Evolutionary conservation across 2,113 vertebrate species (phyloP), one percentile per base, ranked within the genome.

Genomic region (Oryzias melastigma): DNA sequence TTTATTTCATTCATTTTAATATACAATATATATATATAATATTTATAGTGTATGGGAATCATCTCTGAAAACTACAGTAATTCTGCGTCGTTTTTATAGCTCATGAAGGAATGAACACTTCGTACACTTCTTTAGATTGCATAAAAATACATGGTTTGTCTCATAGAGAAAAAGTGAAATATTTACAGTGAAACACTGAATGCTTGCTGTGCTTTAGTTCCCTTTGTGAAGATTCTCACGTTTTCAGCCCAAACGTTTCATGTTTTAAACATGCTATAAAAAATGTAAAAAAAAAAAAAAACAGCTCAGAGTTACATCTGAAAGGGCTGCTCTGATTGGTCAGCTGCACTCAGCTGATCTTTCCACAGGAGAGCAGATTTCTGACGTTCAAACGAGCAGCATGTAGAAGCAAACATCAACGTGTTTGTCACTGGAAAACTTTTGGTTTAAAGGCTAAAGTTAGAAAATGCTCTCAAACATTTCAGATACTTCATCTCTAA

Each of bases 111-210:
- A 35, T 35, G 35, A 35, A 35, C 35, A 35, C 35, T 35, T 35
- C 8, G 35, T 35, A 35, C 35, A 35, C 35, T 35, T 35, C 35
- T 12, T 10, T 12, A 35, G 80, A 87, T 90, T 81, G 62, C 82
- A 90, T 79, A 91, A 89, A 90, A 92, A 90, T 90, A 91, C 76
- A 82, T 83, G 17, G 65, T 86, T 53, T 84, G 74, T 44, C 76
- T 41, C 55, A 50, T 13, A 22, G 42, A 43, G 43, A 35, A 27
- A 19, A 54, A 8, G n/a, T 10, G 5, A 50, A 18, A 44, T 87
- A 88, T 88, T 79, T 90, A 89, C 88, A 89, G n/a, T 64, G 70
- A 66, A 47, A 77, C 56, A 35, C 35, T 35, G 35, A 35, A 35
- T 12, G 25, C n/a, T 22, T 22, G 45, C 72, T 88, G 83, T 82